Base-by-base conservation (phyloP, 1,140 invertebrate genomes). In the Ericerus pela region DNA sequence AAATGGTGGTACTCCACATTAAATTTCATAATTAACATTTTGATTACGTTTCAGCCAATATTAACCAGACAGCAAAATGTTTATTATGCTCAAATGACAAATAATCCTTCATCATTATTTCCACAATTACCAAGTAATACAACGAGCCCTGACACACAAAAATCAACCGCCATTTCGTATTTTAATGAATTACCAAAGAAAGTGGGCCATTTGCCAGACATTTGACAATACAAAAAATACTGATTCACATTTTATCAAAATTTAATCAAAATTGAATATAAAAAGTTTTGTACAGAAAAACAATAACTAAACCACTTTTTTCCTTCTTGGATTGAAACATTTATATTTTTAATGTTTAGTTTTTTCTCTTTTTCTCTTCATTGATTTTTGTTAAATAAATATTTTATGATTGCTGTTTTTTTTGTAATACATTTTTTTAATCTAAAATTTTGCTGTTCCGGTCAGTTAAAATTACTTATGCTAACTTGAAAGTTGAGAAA, bases 161-260 rank as follows among this genome's bases (percentile, higher is more conserved):
- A 51, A 31, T 20, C 47, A 2, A 36, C n/a, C n/a, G n/a, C 26
- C n/a, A 59, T 1, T 16, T 53, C 28, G 29, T 26, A 27, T n/a
- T n/a, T 20, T 11, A 24, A 51, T 54, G 27, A 43, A 12, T 24
- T 51, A 22, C 56, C 56, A 29, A 59, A 62, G 51, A 59, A 60
- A 30, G 61, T 63, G 8, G 61, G 63, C 22, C 63, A 64, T 59
- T 56, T 64, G n/a, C 63, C 63, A 16, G 63, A 61, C 43, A 64
- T 64, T 41, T 64, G 61, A 64, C 54, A 54, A 16, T 33, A 53
- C 16, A 33, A 36, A 31, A 31, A 18, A n/a, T 43, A n/a, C 38
- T 18, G 6, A 43, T 8, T n/a, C 8, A n/a, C 31, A 33, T 33
- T 10, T 33, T 10, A 33, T 8, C 31, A 33, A n/a, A 33, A 10